phyloP scores from a whole-genome alignment of 2,888 invertebrate genomes.

The Galerucella nymphaeae region DNA sequence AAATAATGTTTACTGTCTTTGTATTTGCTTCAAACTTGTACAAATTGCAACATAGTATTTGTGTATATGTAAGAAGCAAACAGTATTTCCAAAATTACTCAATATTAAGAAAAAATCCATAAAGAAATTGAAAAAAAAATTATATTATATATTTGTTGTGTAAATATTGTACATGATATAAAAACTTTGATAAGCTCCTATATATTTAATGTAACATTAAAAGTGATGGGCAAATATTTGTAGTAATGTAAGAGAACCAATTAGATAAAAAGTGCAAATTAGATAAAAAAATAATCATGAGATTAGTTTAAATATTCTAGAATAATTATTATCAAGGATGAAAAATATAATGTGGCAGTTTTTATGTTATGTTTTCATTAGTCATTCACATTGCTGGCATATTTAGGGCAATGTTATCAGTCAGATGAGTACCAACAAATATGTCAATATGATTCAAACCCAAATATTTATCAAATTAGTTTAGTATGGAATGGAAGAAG shows the following conservation, averaged over 20 bases:
- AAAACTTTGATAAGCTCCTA: not conserved
- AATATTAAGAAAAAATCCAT: not conserved
- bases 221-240: not conserved
- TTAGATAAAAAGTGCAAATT: not conserved
- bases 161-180: not conserved
- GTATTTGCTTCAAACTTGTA: too few relatives aligned
- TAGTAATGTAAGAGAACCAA: not conserved
- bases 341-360: not conserved
- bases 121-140: not conserved
- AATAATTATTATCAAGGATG: not conserved
- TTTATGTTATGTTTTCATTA: constrained; percentile 3
- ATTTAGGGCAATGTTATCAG: not conserved
- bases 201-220: not conserved
- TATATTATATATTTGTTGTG: not conserved
- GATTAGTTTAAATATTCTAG: not conserved
- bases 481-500: too few relatives aligned
- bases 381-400: not conserved
- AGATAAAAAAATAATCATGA: constrained; percentile 1
- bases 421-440: too few relatives aligned
- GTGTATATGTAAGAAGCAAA: too few relatives aligned
- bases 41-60: too few relatives aligned
- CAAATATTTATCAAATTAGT: too few relatives aligned
- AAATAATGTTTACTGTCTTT: too few relatives aligned
- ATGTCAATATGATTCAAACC: too few relatives aligned
- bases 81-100: not conserved